Evolutionary conservation across 1,140 invertebrate species (phyloP).

Genomic region (Latrodectus geometricus): DNA sequence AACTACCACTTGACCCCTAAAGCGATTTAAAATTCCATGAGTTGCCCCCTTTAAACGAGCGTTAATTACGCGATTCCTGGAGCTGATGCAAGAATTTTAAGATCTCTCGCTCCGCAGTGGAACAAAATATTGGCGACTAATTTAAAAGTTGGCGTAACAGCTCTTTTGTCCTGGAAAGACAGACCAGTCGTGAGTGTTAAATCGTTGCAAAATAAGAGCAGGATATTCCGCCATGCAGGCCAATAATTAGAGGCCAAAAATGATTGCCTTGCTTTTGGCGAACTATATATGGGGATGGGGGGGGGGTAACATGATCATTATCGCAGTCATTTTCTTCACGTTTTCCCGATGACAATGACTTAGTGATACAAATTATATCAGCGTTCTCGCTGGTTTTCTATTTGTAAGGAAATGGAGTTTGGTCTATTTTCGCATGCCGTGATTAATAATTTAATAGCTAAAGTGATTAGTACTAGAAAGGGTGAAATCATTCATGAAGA

Average conservation of each 20-base stretch:
- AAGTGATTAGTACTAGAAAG: too few species aligned
- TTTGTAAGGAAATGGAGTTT: too few species aligned
- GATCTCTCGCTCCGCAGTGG: neutral
- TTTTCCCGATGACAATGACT: neutral
- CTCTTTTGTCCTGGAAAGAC: constrained; percentile 26
- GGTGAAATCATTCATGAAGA: too few species aligned
- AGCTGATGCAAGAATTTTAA: constrained; percentile 39
- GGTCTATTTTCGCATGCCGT: too few species aligned
- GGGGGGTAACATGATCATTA: neutral
- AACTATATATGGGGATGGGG: neutral
- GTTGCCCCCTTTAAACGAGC: constrained; percentile 18
- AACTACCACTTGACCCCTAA: constrained; percentile 20
- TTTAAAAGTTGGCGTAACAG: neutral
- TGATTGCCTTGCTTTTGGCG: neutral
- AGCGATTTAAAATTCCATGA: constrained; percentile 20
- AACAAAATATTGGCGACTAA: neutral
- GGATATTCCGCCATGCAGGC: neutral
- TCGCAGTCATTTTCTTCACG: neutral
- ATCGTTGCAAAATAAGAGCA: constrained; percentile 16
- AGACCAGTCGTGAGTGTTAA: constrained; percentile 8
- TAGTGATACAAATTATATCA: neutral
- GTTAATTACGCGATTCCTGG: constrained; percentile 7
- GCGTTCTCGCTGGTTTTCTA: neutral
- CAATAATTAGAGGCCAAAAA: neutral
- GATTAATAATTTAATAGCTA: too few species aligned